These are phyloP conservation scores for Drosophila micromelanica DNA, from an alignment of 1,140 invertebrate genomes.

Conservation along the genomic window DNA sequence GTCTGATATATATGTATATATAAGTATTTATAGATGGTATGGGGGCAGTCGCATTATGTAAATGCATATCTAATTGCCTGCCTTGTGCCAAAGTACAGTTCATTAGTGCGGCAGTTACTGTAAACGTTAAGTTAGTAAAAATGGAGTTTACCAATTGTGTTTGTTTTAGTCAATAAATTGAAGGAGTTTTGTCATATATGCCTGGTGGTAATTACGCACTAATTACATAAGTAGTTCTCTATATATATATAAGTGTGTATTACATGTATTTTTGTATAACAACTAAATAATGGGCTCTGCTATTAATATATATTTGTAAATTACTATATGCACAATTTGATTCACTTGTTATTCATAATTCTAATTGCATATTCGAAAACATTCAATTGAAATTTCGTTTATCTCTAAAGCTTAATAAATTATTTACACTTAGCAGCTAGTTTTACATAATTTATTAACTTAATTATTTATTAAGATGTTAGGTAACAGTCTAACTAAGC, in stretches of 20 bases:
- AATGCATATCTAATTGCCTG: conserved; percentile 63
- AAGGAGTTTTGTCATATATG: conserved; percentile 67
- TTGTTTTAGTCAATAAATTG: conserved; percentile 58
- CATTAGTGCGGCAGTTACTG: conserved; percentile 56
- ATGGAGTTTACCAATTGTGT: conserved; percentile 18
- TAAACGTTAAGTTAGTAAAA: conserved; percentile 25
- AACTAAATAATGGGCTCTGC: conserved; percentile 59
- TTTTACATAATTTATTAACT: conserved; percentile 29
- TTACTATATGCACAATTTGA: conserved; percentile 77
- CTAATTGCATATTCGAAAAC: conserved; percentile 33
- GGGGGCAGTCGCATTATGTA: conserved; percentile 20
- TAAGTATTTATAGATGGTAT: conserved; percentile 29
- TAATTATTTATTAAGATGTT: conserved; percentile 20
- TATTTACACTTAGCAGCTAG: conserved; percentile 43
- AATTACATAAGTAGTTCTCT: conserved; percentile 19
- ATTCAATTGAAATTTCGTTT: conserved; percentile 22
- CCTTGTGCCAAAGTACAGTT: conserved; percentile 55
- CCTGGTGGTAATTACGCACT: conserved; percentile 52
- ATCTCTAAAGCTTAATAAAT: conserved; percentile 22
- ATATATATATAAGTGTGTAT: conserved; percentile 29
- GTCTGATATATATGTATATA: conserved; percentile 15
- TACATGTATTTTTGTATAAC: conserved; percentile 46
- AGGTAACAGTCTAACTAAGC: conserved; percentile 27
- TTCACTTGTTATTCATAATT: conserved; percentile 52
- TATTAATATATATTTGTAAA: conserved; percentile 60